Base-by-base conservation (phyloP, 2,113 vertebrate genomes). In the Oriolus oriolus region DNA sequence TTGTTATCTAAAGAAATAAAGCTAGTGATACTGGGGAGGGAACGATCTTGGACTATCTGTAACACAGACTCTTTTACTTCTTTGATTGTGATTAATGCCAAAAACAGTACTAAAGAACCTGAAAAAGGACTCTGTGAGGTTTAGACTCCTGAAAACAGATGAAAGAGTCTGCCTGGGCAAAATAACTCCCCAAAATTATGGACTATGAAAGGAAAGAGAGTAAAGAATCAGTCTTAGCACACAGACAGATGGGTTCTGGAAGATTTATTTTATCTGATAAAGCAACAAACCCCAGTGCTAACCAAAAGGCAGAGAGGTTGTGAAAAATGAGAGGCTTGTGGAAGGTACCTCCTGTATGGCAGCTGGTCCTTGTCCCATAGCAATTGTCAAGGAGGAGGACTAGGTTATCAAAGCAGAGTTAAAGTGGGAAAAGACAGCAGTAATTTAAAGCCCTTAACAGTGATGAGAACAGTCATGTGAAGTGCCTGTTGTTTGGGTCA, bases 101-200 rank as follows among this genome's bases (percentile, higher is more conserved):
- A 35, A 84, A 94, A 9, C 13, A 52, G 30, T 13, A 35, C 21
- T 57, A 24, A 87, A 50, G 60, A 42, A 39, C 39, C 42, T 81
- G 64, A 63, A 75, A 82, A 79, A 81, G 30, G 23, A 21, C 27
- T 50, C 45, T 54, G n/a, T 68, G 73, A 45, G 91, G 18, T 16
- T 66, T 33, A 81, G 16, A 63, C 35, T 66, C 19, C 23, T 39
- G 33, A 73, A 90, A 64, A 77, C 2, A 77, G 28, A 41, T 33
- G 0, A 57, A 77, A 77, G 30, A 74, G 3, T 12, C 24, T n/a
- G 27, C 81, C 77, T 0, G 0, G 6, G 41, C 10, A 70, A 84
- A 84, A 70, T 35, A 64, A 44, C 21, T 69, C 31, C 5, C 16
- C 15, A 20, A 70, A 81, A 56, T n/a, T 45, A 63, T 6, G 20